Base-by-base conservation (phyloP, 2,888 invertebrate genomes). In the Acrocyrtus sp. region DNA sequence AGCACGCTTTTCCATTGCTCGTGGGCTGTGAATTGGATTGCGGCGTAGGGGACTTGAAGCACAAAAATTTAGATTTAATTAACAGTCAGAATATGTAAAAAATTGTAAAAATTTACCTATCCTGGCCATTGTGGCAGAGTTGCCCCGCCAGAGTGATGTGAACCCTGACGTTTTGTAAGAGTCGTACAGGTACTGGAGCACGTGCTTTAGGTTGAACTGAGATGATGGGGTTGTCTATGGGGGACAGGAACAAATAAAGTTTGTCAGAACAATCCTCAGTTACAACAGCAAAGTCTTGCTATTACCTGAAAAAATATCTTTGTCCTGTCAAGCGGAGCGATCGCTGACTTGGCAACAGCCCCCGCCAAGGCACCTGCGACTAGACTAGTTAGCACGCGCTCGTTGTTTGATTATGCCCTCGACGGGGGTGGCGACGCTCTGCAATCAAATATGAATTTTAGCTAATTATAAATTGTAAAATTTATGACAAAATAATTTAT, bases 261-360 rank as follows among this genome's bases (percentile, higher is more conserved):
- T 45, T 54, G 19, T 43, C 50, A 72, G 27, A 53, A 39, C 19
- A 10, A n/a, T n/a, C 21, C 51, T 5, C 34, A 57, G 21, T 41
- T n/a, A 45, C 29, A 39, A 27, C 54, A 27, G 19, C 43, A 22
- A 45, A 21, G n/a, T n/a, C 12, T 10, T 56, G 12, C 24, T 4
- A 47, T 24, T 82, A 91, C 92, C 89, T 99, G 98, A 85, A 99
- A 99, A 87, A 96, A 96, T 81, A 99, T 99, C 88, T 99, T 99
- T 77, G 98, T 94, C 75, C 99, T 88, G 86, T 99, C 99, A 62
- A 99, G 87, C 0, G 99, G 99, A 1, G 99, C 99, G 81, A 99
- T 98, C 53, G 90, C 89, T 0, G 98, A 96, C 87, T 99, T 99
- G 26, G 98, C 98, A 72, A 94, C 81, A 2, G 95, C 96, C 21